These are phyloP conservation scores for Pasiphila rectangulata DNA, from an alignment of 2,888 invertebrate genomes.

Conservation along the genomic window DNA sequence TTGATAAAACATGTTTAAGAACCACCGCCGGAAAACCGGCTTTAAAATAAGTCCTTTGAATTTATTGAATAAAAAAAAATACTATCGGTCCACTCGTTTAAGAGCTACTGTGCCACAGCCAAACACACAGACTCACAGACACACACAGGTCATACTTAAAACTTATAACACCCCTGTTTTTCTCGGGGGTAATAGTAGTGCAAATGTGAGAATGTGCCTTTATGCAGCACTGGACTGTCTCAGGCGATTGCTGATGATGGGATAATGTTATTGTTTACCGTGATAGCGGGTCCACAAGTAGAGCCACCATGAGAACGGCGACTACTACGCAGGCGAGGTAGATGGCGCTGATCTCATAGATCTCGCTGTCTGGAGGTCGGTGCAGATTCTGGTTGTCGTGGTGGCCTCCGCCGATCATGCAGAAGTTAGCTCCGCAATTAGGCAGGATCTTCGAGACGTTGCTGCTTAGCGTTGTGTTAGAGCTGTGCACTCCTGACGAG, in stretches of 20 bases:
- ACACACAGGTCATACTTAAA: no score
- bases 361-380: slow-evolving; percentile 90
- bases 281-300: slow-evolving; percentile 94
- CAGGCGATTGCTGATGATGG: neutral
- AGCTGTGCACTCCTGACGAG: slow-evolving; percentile 87
- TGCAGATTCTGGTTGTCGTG: slow-evolving; percentile 88
- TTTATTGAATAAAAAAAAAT: no score
- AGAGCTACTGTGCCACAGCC: no score
- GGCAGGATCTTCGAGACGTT: slow-evolving; percentile 77
- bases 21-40: no score
- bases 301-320: slow-evolving; percentile 91
- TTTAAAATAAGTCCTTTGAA: no score
- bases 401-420: slow-evolving; percentile 83
- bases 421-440: slow-evolving; percentile 90
- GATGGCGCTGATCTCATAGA: slow-evolving; percentile 93
- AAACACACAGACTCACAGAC: no score
- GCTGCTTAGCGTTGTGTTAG: slow-evolving; percentile 59
- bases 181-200: no score
- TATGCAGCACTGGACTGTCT: no score
- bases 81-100: no score
- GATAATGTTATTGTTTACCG: slow-evolving; percentile 80
- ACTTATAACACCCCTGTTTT: no score
- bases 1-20: no score
- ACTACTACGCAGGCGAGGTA: slow-evolving; percentile 92
- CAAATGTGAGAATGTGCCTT: no score